phyloP scores from a whole-genome alignment of 2,888 invertebrate species.

The Sinodicranocentrus sp. region DNA sequence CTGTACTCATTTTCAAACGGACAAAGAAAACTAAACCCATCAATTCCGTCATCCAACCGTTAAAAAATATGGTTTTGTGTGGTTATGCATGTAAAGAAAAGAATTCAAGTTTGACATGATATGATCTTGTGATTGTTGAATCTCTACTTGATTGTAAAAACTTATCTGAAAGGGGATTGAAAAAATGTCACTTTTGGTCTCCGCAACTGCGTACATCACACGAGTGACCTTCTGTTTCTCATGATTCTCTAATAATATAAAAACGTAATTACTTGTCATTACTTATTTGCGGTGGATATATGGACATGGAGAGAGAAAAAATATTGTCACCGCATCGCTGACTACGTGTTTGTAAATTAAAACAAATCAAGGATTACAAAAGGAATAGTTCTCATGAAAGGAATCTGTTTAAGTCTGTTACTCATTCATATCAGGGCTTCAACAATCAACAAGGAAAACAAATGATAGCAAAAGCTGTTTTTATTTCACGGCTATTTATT shows the following conservation, averaged over 20 bases:
- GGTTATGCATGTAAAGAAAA: background rate
- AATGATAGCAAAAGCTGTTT: background rate
- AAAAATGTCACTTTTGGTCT: background rate
- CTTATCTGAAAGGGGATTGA: background rate
- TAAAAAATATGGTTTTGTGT: background rate
- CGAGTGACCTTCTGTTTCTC: slow-evolving; percentile 12
- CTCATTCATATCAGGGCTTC: background rate
- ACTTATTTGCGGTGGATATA: too few relatives aligned
- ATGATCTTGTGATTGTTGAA: slow-evolving; percentile 28
- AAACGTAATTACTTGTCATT: slow-evolving; percentile 7
- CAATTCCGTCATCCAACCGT: background rate
- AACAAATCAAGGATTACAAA: slow-evolving; percentile 20
- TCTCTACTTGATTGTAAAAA: background rate
- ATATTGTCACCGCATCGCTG: slow-evolving; percentile 30
- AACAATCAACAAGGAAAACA: slow-evolving; percentile 15
- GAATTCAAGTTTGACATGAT: background rate
- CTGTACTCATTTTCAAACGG: slow-evolving; percentile 13
- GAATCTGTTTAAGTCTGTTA: background rate
- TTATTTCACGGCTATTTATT: slow-evolving; percentile 1
- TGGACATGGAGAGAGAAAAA: slow-evolving; percentile 17
- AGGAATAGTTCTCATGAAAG: slow-evolving; percentile 5
- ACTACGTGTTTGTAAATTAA: slow-evolving; percentile 24
- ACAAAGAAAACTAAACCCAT: slow-evolving; percentile 4
- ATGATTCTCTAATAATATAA: slow-evolving; percentile 18
- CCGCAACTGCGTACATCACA: background rate